These are phyloP conservation scores for Cephus pulcher DNA, from an alignment of 2,888 invertebrate genomes.

Conservation along the genomic window DNA sequence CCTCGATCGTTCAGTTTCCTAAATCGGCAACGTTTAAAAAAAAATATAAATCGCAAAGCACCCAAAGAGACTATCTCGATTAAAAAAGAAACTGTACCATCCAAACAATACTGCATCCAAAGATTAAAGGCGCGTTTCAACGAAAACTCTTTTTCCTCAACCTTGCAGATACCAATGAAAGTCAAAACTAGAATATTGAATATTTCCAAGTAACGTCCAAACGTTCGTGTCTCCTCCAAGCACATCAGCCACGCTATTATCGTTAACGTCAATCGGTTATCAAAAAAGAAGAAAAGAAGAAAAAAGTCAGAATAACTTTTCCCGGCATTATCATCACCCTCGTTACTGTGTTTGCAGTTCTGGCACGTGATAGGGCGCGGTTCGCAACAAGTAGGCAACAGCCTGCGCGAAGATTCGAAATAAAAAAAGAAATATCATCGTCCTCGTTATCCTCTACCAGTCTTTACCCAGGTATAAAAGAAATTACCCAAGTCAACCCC, in stretches of 20 bases:
- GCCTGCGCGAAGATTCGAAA: conserved; percentile 33
- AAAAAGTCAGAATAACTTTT: neutral
- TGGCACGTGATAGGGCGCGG: conserved; percentile 37
- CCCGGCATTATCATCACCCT: neutral
- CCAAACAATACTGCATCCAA: neutral
- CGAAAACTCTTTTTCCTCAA: neutral
- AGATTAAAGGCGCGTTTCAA: neutral
- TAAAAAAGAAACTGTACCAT: neutral
- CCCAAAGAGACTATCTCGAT: no score
- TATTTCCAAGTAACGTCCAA: neutral
- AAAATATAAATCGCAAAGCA: neutral
- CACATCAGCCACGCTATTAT: neutral
- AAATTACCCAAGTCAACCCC: neutral
- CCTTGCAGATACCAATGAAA: neutral
- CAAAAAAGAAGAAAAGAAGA: neutral
- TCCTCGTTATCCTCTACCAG: neutral
- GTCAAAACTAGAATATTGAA: neutral
- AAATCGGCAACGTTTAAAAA: neutral
- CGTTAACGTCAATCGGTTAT: neutral
- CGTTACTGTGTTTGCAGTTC: neutral
- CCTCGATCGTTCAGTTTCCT: conserved; percentile 7
- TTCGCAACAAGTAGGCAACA: conserved; percentile 44
- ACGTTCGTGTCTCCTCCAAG: neutral
- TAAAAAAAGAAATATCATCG: neutral
- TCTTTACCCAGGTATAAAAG: neutral